Conservation (phyloP, 2,113 vertebrate species). For the Trematocara stigmaticum region DNA sequence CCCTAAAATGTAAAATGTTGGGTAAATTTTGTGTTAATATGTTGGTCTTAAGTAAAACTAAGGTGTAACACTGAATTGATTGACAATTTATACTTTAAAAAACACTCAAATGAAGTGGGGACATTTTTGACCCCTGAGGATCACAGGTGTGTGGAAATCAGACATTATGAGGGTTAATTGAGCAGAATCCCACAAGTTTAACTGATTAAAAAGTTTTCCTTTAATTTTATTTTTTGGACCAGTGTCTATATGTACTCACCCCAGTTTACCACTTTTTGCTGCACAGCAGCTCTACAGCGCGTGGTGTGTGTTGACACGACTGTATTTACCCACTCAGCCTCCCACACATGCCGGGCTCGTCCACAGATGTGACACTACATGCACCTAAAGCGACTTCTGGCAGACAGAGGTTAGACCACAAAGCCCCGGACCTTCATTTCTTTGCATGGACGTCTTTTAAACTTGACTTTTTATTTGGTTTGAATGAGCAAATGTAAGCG, state of each 20-base stretch:
- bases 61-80: neutral
- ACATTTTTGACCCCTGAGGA: neutral
- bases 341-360: neutral
- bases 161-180: neutral
- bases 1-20: neutral
- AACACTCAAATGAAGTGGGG: neutral
- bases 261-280: neutral
- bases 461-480: neutral
- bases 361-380: neutral
- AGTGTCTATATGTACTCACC: accelerated
- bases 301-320: neutral
- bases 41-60: neutral
- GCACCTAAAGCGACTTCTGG: neutral
- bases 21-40: neutral
- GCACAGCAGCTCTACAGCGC: neutral
- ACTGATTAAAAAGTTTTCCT: neutral
- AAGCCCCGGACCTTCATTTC: neutral
- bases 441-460: neutral
- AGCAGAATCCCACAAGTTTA: neutral
- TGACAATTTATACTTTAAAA: neutral
- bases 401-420: neutral
- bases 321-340: neutral
- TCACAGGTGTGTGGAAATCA: accelerated
- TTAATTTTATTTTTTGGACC: neutral
- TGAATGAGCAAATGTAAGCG: neutral